Evolutionary conservation across 2,888 invertebrate genomes (phyloP).

Genomic region (Lottia scabra): DNA sequence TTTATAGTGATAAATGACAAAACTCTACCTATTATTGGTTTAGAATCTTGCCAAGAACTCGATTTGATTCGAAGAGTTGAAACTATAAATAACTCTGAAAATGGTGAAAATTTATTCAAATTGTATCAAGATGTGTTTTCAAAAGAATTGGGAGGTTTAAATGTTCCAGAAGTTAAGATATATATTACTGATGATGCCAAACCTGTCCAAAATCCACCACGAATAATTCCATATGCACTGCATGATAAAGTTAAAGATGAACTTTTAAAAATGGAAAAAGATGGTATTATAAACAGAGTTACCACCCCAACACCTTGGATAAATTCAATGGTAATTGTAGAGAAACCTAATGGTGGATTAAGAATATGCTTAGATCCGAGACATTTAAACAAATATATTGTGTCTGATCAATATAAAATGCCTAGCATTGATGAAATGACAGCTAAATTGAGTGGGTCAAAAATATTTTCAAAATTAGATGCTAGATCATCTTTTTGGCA

Average conservation of each 20-base stretch:
- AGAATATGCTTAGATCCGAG: not conserved
- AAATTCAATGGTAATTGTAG: not conserved
- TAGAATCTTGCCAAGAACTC: not conserved
- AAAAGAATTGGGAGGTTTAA: not conserved
- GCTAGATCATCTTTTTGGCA: not conserved
- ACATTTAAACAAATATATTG: not conserved
- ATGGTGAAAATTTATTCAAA: not conserved
- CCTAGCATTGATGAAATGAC: conserved; percentile 2
- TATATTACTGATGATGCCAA: conserved; percentile 1
- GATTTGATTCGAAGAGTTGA: too few species aligned
- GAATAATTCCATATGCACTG: not conserved
- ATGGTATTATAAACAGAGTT: not conserved
- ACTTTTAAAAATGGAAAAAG: not conserved
- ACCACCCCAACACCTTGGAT: not conserved
- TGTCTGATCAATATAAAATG: not conserved
- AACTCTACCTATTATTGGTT: not conserved
- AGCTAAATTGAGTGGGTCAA: not conserved
- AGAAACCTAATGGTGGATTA: not conserved
- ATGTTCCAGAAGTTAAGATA: conserved; percentile 4
- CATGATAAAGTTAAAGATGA: not conserved
- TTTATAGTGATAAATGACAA: not conserved
- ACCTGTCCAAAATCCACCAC: not conserved
- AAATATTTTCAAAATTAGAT: not conserved
- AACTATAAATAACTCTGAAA: not conserved
- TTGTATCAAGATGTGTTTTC: conserved; percentile 6